Evolutionary conservation across 2,113 vertebrate species (phyloP), one percentile per base, ranked within the genome.

Genomic region (Glareola pratincola): DNA sequence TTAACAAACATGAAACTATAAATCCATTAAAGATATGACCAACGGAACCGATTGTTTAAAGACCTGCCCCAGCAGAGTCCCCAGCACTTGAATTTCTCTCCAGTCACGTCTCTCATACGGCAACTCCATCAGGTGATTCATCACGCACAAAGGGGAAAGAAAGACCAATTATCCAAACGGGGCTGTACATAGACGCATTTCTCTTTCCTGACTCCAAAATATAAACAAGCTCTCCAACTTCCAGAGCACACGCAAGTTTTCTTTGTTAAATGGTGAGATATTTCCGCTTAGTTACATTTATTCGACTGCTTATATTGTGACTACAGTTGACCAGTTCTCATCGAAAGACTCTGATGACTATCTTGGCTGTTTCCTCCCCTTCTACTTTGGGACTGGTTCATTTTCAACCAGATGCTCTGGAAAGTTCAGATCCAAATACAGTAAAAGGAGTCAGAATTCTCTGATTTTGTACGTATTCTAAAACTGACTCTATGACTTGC

Each of bases 141-240:
- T 18, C 20, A n/a, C 0, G 5, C 39, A 24, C 30, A 16, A 43
- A 27, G 32, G 34, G 26, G 12, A 3, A 21, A 12, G 30, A 54
- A 47, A 17, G 50, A 19, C 12, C 30, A 41, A 12, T 41, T 37
- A 78, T 12, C 36, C 32, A 57, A 72, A 66, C 0, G 0, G 37
- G 27, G 27, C 9, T 53, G 39, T 23, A 66, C 24, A 23, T 1
- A 48, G 56, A 54, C 2, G 1, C 15, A 3, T 8, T 73, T 39
- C 32, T 54, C 53, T 47, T 43, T 50, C 51, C 72, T 23, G 53
- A 51, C 41, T 63, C 53, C 30, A 78, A 56, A 50, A 71, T 4
- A n/a, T 18, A 60, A 66, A n/a, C 20, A 77, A 67, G 22, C 22
- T 39, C 51, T 53, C 51, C 24, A 63, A 36, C 19, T 62, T 63